Conservation (phyloP, 2,113 vertebrate genomes). For the Okapia johnstoni region DNA sequence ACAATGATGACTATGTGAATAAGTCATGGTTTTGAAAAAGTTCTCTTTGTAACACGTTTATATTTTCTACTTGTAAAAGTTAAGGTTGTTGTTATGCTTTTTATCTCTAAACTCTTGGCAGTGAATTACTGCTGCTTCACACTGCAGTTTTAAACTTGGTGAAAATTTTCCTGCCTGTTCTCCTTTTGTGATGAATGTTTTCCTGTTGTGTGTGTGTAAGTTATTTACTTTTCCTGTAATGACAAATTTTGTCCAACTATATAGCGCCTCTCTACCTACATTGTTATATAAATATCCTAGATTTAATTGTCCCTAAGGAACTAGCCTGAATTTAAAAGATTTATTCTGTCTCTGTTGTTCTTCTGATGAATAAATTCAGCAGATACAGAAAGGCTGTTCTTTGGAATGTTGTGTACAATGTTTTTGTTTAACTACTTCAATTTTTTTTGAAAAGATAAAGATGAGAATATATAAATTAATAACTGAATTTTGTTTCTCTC, state of each 20-base stretch:
- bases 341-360: not conserved
- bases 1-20: not conserved
- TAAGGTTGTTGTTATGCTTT: not conserved
- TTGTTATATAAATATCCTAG: slow-evolving; percentile 37
- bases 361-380: slow-evolving; percentile 19
- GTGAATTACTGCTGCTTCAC: slow-evolving; percentile 25
- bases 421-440: not conserved
- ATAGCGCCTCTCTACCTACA: not conserved
- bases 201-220: slow-evolving; percentile 24
- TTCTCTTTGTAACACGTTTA: not conserved
- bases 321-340: slow-evolving; percentile 25
- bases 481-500: not conserved
- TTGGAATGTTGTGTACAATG: not conserved
- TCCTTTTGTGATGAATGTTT: slow-evolving; percentile 43
- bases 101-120: not conserved
- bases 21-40: not conserved
- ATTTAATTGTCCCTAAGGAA: slow-evolving; percentile 42
- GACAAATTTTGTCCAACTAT: slow-evolving; percentile 1
- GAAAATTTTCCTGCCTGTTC: slow-evolving; percentile 30
- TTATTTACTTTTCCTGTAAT: slow-evolving; percentile 46
- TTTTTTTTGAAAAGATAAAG: not conserved
- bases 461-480: not conserved
- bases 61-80: not conserved
- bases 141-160: not conserved
- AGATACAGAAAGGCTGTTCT: not conserved